A percentile compares a stretch with the other conserved stretches of the same genome.
Evolutionary conservation across 2,888 invertebrate species (phyloP).

Genomic region (Brassicogethes aeneus): DNA sequence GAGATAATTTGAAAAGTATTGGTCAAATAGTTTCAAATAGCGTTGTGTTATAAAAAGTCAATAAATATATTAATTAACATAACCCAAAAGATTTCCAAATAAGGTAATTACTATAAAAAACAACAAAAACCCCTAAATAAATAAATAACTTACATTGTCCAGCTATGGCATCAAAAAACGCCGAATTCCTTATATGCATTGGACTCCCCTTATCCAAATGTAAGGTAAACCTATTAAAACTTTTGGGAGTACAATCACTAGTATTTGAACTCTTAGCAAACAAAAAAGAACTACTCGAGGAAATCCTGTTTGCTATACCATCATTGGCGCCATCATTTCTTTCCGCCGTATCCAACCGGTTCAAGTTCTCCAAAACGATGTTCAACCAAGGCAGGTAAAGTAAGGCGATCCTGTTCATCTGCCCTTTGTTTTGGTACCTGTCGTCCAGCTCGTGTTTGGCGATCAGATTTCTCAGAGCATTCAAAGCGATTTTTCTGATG

Average conservation of each 20-base stretch:
- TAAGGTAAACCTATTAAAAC: conserved; percentile 53
- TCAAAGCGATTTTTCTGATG: conserved; percentile 71
- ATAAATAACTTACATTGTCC: conserved; percentile 48
- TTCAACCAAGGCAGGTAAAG: conserved; percentile 89
- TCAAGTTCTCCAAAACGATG: conserved; percentile 79
- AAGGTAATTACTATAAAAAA: too few species aligned
- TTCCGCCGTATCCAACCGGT: conserved; percentile 54
- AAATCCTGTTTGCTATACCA: conserved; percentile 44
- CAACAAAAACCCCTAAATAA: conserved; percentile 4
- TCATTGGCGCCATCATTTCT: conserved; percentile 32
- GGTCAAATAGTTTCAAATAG: too few species aligned
- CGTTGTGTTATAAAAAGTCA: conserved; percentile 1
- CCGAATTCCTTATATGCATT: conserved; percentile 66
- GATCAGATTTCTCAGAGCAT: conserved; percentile 73
- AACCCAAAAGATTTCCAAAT: too few species aligned
- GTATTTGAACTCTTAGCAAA: conserved; percentile 44
- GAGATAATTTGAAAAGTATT: too few species aligned
- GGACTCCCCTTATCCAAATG: conserved; percentile 70
- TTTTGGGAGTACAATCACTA: conserved; percentile 49
- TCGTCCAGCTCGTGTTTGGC: conserved; percentile 94
- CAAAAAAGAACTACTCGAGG: conserved; percentile 51
- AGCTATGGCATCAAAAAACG: conserved; percentile 62
- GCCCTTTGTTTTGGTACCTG: conserved; percentile 72
- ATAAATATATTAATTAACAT: too few species aligned
- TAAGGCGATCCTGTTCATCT: conserved; percentile 75